Percentiles rank a stretch among this genome's conserved stretches.
phyloP scores from a whole-genome alignment of 2,888 invertebrate species.

The Lepeophtheirus nordmannii region DNA sequence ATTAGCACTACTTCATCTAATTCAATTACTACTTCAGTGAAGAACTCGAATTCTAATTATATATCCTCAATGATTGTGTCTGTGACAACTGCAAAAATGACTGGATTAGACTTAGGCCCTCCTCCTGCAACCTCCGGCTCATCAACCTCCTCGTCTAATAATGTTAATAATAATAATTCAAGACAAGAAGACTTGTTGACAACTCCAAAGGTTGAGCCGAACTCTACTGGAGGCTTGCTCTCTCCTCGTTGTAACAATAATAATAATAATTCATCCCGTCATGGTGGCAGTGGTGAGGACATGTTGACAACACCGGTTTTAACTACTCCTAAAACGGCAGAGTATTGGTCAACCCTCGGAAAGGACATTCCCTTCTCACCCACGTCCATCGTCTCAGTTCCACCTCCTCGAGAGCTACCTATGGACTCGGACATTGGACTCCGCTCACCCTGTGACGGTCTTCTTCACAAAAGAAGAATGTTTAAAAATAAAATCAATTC shows the following conservation, averaged over 20 bases:
- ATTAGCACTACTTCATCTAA: too few species aligned
- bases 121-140: not conserved
- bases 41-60: not conserved
- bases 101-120: constrained; percentile 14
- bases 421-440: constrained; percentile 20
- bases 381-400: not conserved
- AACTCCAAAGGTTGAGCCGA: constrained; percentile 9
- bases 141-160: not conserved
- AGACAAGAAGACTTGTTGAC: constrained; percentile 10
- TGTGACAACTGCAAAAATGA: constrained; percentile 10
- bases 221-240: not conserved
- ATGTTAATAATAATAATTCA: not conserved
- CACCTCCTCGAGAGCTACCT: constrained; percentile 15
- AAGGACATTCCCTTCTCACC: not conserved
- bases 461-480: constrained; percentile 18
- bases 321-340: constrained; percentile 15
- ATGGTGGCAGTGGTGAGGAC: not conserved
- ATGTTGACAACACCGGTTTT: constrained; percentile 20
- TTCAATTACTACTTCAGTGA: not conserved
- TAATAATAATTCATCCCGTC: not conserved
- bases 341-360: not conserved
- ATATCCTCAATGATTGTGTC: not conserved
- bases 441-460: constrained; percentile 21
- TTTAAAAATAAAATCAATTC: constrained; percentile 12
- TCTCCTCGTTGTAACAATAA: not conserved